Conservation (phyloP, 2,797 vertebrate species). For the Mormyrops boulengeri region DNA sequence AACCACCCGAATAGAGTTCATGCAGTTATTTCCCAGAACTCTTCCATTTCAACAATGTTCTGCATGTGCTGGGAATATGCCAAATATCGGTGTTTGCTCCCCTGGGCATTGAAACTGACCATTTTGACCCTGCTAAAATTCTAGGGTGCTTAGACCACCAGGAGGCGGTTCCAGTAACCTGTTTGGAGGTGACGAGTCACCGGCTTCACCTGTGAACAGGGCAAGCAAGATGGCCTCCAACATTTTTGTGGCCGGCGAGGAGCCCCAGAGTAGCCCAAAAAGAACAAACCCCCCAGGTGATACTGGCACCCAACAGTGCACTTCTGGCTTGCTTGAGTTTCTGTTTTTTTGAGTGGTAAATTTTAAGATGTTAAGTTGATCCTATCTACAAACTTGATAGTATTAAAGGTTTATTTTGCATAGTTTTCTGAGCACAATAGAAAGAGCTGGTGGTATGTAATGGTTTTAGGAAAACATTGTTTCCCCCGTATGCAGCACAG, state of each 20-base stretch:
- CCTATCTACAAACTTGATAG: neutral
- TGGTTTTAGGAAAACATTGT: neutral
- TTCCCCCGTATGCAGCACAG: too few species aligned
- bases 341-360: conserved; percentile 13
- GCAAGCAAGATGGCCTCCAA: conserved; percentile 75
- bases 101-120: neutral
- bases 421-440: neutral
- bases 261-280: conserved; percentile 63
- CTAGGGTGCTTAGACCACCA: conserved; percentile 79
- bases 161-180: conserved; percentile 80
- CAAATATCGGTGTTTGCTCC: neutral
- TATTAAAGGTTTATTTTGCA: neutral
- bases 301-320: conserved; percentile 3
- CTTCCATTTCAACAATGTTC: neutral
- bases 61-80: neutral
- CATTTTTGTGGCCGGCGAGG: conserved; percentile 75
- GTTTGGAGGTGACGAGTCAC: conserved; percentile 74
- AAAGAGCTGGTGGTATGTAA: neutral
- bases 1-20: neutral
- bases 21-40: neutral
- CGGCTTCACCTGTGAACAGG: conserved; percentile 53
- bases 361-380: neutral
- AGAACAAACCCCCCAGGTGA: conserved; percentile 90
- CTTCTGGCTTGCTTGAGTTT: conserved; percentile 25
- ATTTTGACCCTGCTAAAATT: neutral